Conservation (phyloP, 2,888 invertebrate genomes). For the Meiosimyza platycephala region DNA sequence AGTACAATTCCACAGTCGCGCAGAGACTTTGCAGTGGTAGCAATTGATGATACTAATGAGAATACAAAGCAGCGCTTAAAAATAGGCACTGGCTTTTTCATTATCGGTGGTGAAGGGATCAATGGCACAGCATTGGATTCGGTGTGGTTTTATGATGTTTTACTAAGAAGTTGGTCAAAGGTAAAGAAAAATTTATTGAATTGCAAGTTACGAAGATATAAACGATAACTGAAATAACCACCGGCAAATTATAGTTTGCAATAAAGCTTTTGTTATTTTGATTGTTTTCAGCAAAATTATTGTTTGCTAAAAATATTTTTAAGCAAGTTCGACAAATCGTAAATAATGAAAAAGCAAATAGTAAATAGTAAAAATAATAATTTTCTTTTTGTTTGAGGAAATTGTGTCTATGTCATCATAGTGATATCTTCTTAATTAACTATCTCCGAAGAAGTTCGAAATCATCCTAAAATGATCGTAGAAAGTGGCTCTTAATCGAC, state of each 20-base stretch:
- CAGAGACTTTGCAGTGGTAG: conserved; percentile 78
- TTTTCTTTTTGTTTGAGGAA: no score
- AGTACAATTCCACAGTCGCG: conserved; percentile 72
- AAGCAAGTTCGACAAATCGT: no score
- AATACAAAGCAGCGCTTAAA: conserved; percentile 25
- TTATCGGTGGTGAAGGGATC: conserved; percentile 78
- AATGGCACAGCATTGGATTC: conserved; percentile 64
- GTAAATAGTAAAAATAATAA: no score
- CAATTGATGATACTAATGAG: conserved; percentile 68
- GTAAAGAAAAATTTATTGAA: conserved; percentile 37
- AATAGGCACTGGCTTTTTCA: conserved; percentile 70
- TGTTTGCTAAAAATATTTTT: no score
- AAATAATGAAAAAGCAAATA: no score
- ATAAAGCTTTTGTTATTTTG: no score
- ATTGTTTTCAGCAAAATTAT: no score
- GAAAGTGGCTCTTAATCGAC: no score
- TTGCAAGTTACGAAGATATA: conserved; percentile 10
- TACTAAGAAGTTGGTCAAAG: conserved; percentile 50
- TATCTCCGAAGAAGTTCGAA: no score
- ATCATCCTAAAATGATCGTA: no score
- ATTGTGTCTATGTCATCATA: no score
- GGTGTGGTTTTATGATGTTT: conserved; percentile 51
- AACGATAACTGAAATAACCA: not conserved
- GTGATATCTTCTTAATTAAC: no score
- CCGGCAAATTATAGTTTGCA: not conserved